Conservation (phyloP, 2,888 invertebrate species). For the Yponomeuta malinellus region DNA sequence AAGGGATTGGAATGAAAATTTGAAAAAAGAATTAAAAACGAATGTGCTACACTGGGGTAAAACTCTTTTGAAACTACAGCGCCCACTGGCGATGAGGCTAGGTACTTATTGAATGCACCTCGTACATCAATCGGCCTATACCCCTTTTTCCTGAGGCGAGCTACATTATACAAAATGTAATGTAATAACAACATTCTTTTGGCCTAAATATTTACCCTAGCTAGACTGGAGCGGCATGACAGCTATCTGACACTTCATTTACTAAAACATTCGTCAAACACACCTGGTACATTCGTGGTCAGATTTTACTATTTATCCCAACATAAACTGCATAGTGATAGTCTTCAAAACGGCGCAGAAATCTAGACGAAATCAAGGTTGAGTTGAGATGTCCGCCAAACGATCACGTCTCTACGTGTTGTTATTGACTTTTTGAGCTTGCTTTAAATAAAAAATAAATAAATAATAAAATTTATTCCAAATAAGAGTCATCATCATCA, state of each 20-base stretch:
- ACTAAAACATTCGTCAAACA: conserved; percentile 1
- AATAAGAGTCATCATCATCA: no score
- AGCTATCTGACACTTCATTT: conserved; percentile 2
- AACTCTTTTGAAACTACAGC: no score
- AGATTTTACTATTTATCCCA: background rate
- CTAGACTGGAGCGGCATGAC: background rate
- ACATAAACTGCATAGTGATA: background rate
- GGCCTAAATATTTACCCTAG: conserved; percentile 1
- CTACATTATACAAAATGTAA: background rate
- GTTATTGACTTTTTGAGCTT: no score
- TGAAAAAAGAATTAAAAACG: no score
- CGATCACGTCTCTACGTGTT: background rate
- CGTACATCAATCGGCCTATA: background rate
- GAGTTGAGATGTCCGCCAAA: background rate
- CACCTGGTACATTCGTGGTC: background rate
- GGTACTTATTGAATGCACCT: no score
- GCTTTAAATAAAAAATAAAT: no score
- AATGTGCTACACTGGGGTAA: no score
- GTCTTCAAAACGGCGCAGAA: background rate
- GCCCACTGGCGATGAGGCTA: no score
- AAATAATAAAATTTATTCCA: no score
- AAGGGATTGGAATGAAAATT: no score
- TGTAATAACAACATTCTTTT: background rate
- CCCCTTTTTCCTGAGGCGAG: background rate
- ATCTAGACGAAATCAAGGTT: background rate